phyloP scores from a whole-genome alignment of 2,888 invertebrate species.

The Falcaria lacertinaria region DNA sequence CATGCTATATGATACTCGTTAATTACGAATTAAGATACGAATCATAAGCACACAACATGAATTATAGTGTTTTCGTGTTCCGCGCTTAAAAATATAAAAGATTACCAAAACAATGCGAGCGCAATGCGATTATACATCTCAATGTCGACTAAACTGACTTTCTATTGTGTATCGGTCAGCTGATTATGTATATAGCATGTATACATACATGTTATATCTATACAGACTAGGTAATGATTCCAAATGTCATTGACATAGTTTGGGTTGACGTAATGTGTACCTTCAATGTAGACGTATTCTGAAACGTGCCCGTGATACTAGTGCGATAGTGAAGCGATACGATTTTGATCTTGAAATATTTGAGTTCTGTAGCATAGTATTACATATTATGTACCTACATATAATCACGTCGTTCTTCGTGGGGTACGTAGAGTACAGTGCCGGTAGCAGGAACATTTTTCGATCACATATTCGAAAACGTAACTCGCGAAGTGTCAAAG shows the following conservation, averaged over 20 bases:
- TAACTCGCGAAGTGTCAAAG: too few relatives aligned
- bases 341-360: not conserved
- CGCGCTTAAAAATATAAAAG: not conserved
- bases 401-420: too few relatives aligned
- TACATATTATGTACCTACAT: too few relatives aligned
- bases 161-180: slow-evolving; percentile 20
- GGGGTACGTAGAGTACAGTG: too few relatives aligned
- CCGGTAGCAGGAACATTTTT: too few relatives aligned
- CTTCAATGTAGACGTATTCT: slow-evolving; percentile 16
- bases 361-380: too few relatives aligned
- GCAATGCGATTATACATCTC: slow-evolving; percentile 17
- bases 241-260: slow-evolving; percentile 60
- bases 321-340: slow-evolving; percentile 14
- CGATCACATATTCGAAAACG: too few relatives aligned
- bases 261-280: slow-evolving; percentile 35
- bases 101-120: slow-evolving; percentile 14
- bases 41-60: too few relatives aligned
- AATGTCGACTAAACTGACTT: slow-evolving; percentile 24
- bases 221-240: slow-evolving; percentile 12
- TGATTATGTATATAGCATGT: not conserved
- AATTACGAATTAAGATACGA: too few relatives aligned
- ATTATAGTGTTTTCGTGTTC: too few relatives aligned
- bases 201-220: not conserved
- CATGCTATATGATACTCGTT: too few relatives aligned
- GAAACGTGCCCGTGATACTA: slow-evolving; percentile 7